Conservation (phyloP, 2,888 invertebrate species). For the Mesorhabditis belari region DNA sequence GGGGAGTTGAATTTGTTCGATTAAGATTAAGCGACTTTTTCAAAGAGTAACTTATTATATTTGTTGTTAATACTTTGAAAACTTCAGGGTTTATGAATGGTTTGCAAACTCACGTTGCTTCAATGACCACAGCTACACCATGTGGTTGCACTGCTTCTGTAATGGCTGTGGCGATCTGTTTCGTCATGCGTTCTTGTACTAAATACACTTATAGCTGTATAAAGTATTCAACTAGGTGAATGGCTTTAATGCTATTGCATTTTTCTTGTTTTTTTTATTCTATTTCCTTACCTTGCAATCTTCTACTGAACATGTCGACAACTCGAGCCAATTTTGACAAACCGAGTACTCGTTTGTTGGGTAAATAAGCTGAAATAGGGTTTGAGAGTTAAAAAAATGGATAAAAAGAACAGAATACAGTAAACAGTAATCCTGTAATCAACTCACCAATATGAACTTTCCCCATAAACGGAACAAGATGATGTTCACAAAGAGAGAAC, state of each 20-base stretch:
- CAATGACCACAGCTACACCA: conserved; percentile 94
- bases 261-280: too few species aligned
- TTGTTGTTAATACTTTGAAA: background rate
- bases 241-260: too few species aligned
- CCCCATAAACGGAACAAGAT: conserved; percentile 95
- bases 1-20: too few species aligned
- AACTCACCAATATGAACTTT: conserved; percentile 58
- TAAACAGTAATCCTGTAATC: too few species aligned
- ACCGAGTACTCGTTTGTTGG: conserved; percentile 91
- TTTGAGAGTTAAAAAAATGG: background rate
- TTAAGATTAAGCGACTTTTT: too few species aligned
- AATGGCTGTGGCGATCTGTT: conserved; percentile 93
- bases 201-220: too few species aligned
- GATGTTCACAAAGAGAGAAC: conserved; percentile 99
- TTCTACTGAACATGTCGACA: conserved; percentile 91
- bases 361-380: conserved; percentile 75
- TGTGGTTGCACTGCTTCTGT: conserved; percentile 92
- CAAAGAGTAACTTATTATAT: background rate
- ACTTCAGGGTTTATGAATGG: background rate
- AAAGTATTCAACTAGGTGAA: too few species aligned
- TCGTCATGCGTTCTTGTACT: conserved; percentile 94
- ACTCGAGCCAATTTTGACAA: conserved; percentile 94
- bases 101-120: conserved; percentile 80
- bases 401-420: too few species aligned
- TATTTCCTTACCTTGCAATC: conserved; percentile 68